Evolutionary conservation across 2,113 vertebrate genomes (phyloP).

Genomic region (Garra rufa): DNA sequence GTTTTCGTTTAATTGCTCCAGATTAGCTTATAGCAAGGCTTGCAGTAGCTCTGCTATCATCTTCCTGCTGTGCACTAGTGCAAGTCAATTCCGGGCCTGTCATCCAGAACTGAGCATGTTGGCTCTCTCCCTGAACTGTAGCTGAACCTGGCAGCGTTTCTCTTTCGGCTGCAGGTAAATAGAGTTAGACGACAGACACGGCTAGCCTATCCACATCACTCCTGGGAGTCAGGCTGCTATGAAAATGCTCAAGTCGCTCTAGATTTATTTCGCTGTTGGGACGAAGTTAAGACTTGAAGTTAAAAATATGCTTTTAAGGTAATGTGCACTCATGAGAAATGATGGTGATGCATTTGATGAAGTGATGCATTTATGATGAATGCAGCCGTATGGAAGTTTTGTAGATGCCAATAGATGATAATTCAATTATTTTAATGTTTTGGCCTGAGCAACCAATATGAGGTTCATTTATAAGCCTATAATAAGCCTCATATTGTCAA

Average conservation of each 20-base stretch:
- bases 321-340: neutral
- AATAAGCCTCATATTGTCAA: neutral
- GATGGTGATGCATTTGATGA: neutral
- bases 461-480: neutral
- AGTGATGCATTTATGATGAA: neutral
- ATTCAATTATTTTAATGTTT: neutral
- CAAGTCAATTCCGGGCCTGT: conserved; percentile 52
- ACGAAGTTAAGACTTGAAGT: neutral
- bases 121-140: conserved; percentile 31
- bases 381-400: neutral
- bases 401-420: neutral
- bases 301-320: neutral
- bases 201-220: conserved; percentile 30
- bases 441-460: neutral
- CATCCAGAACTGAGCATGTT: conserved; percentile 33
- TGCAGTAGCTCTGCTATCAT: conserved; percentile 14
- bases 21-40: conserved; percentile 42
- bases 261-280: conserved; percentile 5
- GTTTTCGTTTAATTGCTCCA: conserved; percentile 45
- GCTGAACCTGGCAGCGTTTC: conserved; percentile 32
- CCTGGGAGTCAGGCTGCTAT: neutral
- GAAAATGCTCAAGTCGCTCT: conserved; percentile 38
- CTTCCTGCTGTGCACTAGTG: conserved; percentile 32
- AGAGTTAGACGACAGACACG: conserved; percentile 25
- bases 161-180: conserved; percentile 28